Percentiles rank a stretch among this genome's conserved stretches.
Evolutionary conservation across 2,888 invertebrate species (phyloP).

Genomic region (Pantelozetes paolii): DNA sequence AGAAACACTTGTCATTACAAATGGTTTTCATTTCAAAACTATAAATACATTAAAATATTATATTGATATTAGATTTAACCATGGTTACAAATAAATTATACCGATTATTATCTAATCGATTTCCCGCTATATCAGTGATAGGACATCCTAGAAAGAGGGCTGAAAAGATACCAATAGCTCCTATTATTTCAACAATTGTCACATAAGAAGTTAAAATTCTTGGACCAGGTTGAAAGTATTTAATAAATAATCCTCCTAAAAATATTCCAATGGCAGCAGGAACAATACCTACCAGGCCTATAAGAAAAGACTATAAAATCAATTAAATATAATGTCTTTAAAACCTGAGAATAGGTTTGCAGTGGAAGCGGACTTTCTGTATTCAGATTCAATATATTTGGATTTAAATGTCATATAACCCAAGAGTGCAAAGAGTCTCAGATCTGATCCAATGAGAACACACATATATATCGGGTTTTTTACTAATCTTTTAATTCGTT

Average conservation of each 20-base stretch:
- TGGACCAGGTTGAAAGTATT: conserved; percentile 50
- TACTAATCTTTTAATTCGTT: conserved; percentile 41
- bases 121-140: neutral
- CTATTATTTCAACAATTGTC: conserved; percentile 49
- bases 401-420: conserved; percentile 47
- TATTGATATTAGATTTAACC: neutral
- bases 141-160: conserved; percentile 47
- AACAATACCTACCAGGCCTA: neutral
- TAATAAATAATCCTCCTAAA: conserved; percentile 49
- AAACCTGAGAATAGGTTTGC: conserved; percentile 47
- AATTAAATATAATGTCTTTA: too few species aligned
- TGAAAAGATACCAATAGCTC: conserved; percentile 44
- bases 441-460: conserved; percentile 44
- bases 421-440: conserved; percentile 45
- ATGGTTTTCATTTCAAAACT: conserved; percentile 44
- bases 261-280: conserved; percentile 44
- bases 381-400: conserved; percentile 48
- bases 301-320: too few species aligned
- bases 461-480: conserved; percentile 46
- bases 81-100: too few species aligned
- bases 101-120: neutral
- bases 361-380: conserved; percentile 45
- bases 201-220: conserved; percentile 51
- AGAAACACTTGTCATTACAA: conserved; percentile 44
- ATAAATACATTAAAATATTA: neutral